phyloP scores from a whole-genome alignment of 2,797 vertebrate species.

The Mergus octosetaceus region DNA sequence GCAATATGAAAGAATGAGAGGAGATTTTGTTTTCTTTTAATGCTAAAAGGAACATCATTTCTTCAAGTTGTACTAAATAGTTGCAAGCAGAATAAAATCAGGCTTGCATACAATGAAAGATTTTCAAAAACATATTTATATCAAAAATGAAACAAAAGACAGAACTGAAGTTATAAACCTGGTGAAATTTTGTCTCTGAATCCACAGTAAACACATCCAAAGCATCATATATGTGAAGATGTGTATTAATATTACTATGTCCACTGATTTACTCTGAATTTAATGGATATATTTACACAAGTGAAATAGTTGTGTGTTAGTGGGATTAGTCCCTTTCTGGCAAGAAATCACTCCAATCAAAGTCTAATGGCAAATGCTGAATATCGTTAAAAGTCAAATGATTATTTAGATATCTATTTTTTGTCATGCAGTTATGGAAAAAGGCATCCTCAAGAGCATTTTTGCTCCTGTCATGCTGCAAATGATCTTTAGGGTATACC shows the following conservation, averaged over 20 bases:
- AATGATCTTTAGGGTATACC: not conserved
- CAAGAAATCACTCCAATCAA: not conserved
- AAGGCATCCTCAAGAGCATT: not conserved
- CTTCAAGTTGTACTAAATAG: not conserved
- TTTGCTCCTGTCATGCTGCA: not conserved
- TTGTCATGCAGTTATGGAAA: not conserved
- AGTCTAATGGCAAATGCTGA: not conserved
- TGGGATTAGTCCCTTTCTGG: not conserved
- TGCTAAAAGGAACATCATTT: not conserved
- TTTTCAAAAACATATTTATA: not conserved
- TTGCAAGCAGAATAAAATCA: not conserved
- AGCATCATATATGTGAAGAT: not conserved
- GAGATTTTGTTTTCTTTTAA: not conserved
- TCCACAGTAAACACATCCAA: not conserved
- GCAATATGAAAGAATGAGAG: not conserved
- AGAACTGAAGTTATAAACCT: not conserved
- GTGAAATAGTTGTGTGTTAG: not conserved
- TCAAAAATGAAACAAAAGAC: not conserved
- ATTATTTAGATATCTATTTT: not conserved
- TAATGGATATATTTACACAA: not conserved
- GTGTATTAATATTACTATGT: not conserved
- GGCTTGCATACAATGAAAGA: not conserved
- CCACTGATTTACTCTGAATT: not conserved
- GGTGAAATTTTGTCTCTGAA: not conserved
- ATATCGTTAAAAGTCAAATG: constrained; percentile 7